These are phyloP conservation scores for Xylocampa areola DNA, from an alignment of 2,888 invertebrate species.

Conservation along the genomic window DNA sequence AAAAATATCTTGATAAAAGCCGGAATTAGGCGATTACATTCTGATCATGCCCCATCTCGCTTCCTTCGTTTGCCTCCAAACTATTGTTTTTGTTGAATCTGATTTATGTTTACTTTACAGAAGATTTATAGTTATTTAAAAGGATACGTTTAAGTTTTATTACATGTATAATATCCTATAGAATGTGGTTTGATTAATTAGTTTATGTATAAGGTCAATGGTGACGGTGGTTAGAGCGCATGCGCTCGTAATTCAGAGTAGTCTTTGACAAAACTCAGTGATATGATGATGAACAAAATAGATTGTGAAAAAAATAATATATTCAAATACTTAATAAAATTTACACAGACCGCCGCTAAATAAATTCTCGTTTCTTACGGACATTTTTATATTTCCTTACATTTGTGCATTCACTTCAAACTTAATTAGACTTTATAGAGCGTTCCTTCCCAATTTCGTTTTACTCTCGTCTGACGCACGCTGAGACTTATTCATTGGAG, in stretches of 20 bases:
- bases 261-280: constrained; percentile 32
- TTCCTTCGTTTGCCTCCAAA: constrained; percentile 79
- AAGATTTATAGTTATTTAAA: constrained; percentile 82
- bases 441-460: constrained; percentile 89
- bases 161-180: constrained; percentile 54
- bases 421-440: constrained; percentile 90
- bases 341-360: constrained; percentile 60
- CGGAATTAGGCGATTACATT: constrained; percentile 84
- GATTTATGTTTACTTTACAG: constrained; percentile 76
- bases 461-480: constrained; percentile 86
- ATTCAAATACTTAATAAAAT: constrained; percentile 43
- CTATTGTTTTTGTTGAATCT: constrained; percentile 76
- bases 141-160: constrained; percentile 70
- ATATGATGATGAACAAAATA: constrained; percentile 40
- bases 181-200: constrained; percentile 52
- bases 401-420: constrained; percentile 88
- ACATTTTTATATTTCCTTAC: constrained; percentile 85
- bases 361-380: constrained; percentile 76
- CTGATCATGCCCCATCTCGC: constrained; percentile 82
- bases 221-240: constrained; percentile 16
- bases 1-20: constrained; percentile 86
- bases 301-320: constrained; percentile 46
- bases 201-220: constrained; percentile 38
- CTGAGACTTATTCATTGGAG: constrained; percentile 87
- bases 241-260: constrained; percentile 38